Percentiles rank a stretch among this genome's conserved stretches.
phyloP scores from a whole-genome alignment of 2,888 invertebrate species.

The Epinotia nisella region DNA sequence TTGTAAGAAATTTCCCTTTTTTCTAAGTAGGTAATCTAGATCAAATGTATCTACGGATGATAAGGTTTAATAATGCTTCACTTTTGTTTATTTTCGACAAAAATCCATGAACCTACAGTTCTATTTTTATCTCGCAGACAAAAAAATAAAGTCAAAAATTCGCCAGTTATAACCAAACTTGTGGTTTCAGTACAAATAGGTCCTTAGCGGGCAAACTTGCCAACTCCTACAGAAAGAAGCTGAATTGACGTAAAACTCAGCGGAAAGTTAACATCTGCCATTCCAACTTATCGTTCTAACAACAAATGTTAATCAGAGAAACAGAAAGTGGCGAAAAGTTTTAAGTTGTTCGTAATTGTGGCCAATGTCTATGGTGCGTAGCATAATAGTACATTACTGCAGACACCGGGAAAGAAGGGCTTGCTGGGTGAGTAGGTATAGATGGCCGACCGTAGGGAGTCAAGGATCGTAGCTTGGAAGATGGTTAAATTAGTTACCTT shows the following conservation, averaged over 20 bases:
- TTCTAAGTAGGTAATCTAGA: too few relatives aligned
- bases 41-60: too few relatives aligned
- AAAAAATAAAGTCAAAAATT: conserved; percentile 10
- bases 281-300: conserved; percentile 24
- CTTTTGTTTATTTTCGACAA: neutral
- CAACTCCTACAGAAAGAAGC: conserved; percentile 18
- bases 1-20: too few relatives aligned
- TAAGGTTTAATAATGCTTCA: too few relatives aligned
- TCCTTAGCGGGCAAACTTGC: conserved; percentile 21
- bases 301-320: conserved; percentile 23
- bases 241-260: conserved; percentile 25
- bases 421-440: too few relatives aligned
- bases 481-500: too few relatives aligned
- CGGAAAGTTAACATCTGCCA: conserved; percentile 26
- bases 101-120: neutral
- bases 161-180: conserved; percentile 11
- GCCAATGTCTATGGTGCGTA: neutral
- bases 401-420: too few relatives aligned
- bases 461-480: too few relatives aligned
- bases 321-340: conserved; percentile 13
- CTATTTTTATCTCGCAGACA: neutral
- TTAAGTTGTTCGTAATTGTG: conserved; percentile 6
- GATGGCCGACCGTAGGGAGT: too few relatives aligned
- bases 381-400: too few relatives aligned
- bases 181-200: conserved; percentile 26